Conservation (phyloP, 2,113 vertebrate species). For the Lophochroa leadbeateri region DNA sequence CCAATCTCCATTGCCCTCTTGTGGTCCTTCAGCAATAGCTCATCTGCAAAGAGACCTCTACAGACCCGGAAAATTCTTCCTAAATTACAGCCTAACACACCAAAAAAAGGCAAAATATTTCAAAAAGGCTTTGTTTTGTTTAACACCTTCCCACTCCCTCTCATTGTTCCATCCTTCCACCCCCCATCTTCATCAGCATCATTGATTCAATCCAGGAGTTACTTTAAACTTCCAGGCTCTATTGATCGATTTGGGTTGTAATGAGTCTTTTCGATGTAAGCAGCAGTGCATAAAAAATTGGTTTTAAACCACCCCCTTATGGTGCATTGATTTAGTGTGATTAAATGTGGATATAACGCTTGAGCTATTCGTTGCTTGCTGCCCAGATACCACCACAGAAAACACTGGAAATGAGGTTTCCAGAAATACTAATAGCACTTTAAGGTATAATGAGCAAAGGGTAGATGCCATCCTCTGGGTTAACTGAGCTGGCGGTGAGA, state of each 20-base stretch:
- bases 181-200: not conserved
- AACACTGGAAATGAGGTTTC: not conserved
- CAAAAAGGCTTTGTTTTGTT: not conserved
- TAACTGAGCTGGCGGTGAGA: not conserved
- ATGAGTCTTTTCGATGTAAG: not conserved
- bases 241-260: slow-evolving; percentile 36
- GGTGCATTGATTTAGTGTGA: not conserved
- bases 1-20: slow-evolving; percentile 58
- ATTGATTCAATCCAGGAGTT: slow-evolving; percentile 23
- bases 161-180: not conserved
- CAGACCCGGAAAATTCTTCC: not conserved
- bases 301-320: slow-evolving; percentile 15
- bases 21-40: slow-evolving; percentile 18
- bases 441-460: not conserved
- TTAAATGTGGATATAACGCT: not conserved
- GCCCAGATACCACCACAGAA: not conserved
- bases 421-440: not conserved
- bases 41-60: not conserved
- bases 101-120: not conserved
- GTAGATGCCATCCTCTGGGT: rapidly evolving
- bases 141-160: not conserved
- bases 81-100: not conserved
- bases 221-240: slow-evolving; percentile 2
- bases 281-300: not conserved
- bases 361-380: not conserved